Percentiles rank a stretch among this genome's conserved stretches.
Evolutionary conservation across 2,797 vertebrate species (phyloP).

Genomic region (Sternarchorhynchus goeldii): DNA sequence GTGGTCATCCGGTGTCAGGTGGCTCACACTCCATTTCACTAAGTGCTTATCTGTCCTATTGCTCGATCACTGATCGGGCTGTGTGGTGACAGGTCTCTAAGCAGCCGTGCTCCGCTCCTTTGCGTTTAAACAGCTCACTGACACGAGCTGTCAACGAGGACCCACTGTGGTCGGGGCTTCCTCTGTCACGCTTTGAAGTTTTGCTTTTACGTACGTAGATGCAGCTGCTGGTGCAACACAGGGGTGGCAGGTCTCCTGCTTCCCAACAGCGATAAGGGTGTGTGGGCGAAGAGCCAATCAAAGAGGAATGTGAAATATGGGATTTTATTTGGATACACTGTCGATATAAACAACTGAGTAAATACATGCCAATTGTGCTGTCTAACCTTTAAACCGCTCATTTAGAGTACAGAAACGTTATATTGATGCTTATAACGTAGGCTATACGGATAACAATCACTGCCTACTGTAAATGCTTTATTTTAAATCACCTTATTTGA

Average conservation of each 20-base stretch:
- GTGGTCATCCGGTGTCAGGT: constrained; percentile 22
- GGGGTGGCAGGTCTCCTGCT: not conserved
- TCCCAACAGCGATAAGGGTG: not conserved
- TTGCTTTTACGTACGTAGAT: constrained; percentile 15
- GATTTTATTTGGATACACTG: not conserved
- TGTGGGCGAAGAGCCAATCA: not conserved
- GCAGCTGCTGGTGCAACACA: not conserved
- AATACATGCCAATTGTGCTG: not conserved
- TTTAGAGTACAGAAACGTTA: not conserved
- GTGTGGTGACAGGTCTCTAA: constrained; percentile 57
- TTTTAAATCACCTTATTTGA: too few relatives aligned
- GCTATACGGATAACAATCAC: too few relatives aligned
- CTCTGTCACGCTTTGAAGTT: constrained; percentile 29
- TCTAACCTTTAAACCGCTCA: not conserved
- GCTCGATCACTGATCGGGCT: constrained; percentile 42
- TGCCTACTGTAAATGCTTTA: too few relatives aligned
- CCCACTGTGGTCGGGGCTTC: constrained; percentile 32
- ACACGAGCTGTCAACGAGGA: constrained; percentile 58
- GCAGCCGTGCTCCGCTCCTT: constrained; percentile 32
- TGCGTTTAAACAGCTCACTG: constrained; percentile 45
- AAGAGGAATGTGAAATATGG: not conserved
- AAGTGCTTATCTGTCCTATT: constrained; percentile 48
- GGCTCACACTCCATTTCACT: constrained; percentile 41
- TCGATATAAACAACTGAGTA: not conserved
- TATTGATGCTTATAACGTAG: not conserved